Evolutionary conservation across 1,140 invertebrate species (phyloP).

Genomic region (Drosophila saltans): DNA sequence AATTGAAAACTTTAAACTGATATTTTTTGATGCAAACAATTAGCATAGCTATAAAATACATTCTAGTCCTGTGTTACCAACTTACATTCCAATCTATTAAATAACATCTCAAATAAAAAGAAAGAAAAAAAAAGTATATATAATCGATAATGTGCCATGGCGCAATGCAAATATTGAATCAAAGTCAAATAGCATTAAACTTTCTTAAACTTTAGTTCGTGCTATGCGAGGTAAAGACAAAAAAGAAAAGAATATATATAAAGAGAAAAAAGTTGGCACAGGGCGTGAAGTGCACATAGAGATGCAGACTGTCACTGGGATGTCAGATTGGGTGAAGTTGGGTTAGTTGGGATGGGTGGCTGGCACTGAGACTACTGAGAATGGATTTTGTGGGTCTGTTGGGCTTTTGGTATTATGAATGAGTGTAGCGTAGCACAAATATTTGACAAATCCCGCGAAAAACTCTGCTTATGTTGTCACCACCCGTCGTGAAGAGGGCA

Average conservation of each 20-base stretch:
- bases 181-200: constrained; percentile 80
- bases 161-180: constrained; percentile 78
- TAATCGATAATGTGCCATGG: constrained; percentile 67
- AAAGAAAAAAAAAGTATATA: constrained; percentile 48
- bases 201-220: constrained; percentile 68
- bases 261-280: constrained; percentile 48
- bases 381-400: constrained; percentile 39
- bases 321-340: constrained; percentile 18
- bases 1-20: no score
- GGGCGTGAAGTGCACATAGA: constrained; percentile 54
- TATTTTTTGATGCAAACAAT: no score
- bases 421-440: constrained; percentile 76
- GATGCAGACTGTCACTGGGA: neutral
- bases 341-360: no score
- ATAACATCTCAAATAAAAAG: constrained; percentile 11
- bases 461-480: constrained; percentile 77
- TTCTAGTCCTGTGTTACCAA: no score
- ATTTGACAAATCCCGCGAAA: constrained; percentile 80
- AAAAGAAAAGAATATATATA: constrained; percentile 31
- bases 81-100: neutral
- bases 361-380: constrained; percentile 22
- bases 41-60: no score
- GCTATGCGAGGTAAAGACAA: constrained; percentile 49
- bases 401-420: constrained; percentile 46
- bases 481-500: constrained; percentile 19